Evolutionary conservation across 2,113 vertebrate species (phyloP).

Genomic region (Hippocampus mohnikei): DNA sequence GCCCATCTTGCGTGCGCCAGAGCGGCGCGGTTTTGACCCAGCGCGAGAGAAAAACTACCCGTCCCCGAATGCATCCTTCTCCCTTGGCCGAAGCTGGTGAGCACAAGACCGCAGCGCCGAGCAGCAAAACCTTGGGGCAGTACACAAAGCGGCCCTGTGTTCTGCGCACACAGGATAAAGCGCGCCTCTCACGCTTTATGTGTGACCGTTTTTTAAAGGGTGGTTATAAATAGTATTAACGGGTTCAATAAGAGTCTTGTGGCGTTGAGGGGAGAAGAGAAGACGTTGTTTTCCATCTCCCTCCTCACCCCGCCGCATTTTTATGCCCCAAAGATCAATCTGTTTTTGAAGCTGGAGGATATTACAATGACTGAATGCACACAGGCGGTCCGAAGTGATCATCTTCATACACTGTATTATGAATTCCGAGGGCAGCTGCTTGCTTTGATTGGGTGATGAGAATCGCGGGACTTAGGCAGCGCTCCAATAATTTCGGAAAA

Average conservation of each 20-base stretch:
- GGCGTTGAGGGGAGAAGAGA: slow-evolving; percentile 20
- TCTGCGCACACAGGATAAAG: slow-evolving; percentile 40
- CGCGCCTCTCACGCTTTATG: slow-evolving; percentile 34
- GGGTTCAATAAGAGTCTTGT: slow-evolving; percentile 49
- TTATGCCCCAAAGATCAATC: neutral
- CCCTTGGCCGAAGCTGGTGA: slow-evolving; percentile 31
- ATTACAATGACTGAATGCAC: neutral
- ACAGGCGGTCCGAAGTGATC: neutral
- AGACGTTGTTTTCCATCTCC: slow-evolving; percentile 2
- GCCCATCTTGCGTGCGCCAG: slow-evolving; percentile 8
- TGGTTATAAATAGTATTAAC: slow-evolving; percentile 62
- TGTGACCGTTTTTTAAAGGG: slow-evolving; percentile 38
- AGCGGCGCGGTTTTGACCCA: slow-evolving; percentile 12
- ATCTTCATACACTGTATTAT: neutral
- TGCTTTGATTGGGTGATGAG: slow-evolving; percentile 28
- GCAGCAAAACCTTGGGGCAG: slow-evolving; percentile 33
- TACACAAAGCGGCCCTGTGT: slow-evolving; percentile 64
- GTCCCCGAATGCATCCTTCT: slow-evolving; percentile 43
- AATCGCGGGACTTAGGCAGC: slow-evolving; percentile 36
- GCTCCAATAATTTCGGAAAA: slow-evolving; percentile 2
- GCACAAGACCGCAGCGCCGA: slow-evolving; percentile 32
- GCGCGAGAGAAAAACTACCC: slow-evolving; percentile 16
- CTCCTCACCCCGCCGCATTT: neutral
- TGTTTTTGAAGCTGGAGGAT: neutral
- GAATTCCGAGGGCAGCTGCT: slow-evolving; percentile 3